These are phyloP conservation scores for Neodon shergylaensis DNA, from an alignment of 2,113 vertebrate species.

Conservation along the genomic window DNA sequence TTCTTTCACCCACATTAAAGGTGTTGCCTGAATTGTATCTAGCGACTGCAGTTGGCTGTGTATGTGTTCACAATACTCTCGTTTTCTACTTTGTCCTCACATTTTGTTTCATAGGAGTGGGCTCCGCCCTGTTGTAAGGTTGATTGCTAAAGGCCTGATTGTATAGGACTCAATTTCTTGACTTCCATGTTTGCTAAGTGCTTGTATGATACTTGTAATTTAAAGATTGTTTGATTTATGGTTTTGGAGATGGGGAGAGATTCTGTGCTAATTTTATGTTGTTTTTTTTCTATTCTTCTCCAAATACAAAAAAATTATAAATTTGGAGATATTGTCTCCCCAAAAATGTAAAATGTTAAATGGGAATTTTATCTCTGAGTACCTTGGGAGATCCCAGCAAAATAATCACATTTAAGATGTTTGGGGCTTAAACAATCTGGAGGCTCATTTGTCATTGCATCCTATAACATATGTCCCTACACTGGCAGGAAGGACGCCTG, in stretches of 20 bases:
- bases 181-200: slow-evolving; percentile 25
- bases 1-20: slow-evolving; percentile 22
- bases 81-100: slow-evolving; percentile 8
- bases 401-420: slow-evolving; percentile 27
- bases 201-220: slow-evolving; percentile 32
- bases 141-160: slow-evolving; percentile 44
- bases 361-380: slow-evolving; percentile 69
- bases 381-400: slow-evolving; percentile 50
- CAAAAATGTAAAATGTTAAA: slow-evolving; percentile 30
- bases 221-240: slow-evolving; percentile 9
- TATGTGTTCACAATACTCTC: neutral
- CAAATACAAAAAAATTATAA: slow-evolving; percentile 36
- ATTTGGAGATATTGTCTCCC: neutral
- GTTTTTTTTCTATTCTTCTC: slow-evolving; percentile 4
- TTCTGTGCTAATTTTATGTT: slow-evolving; percentile 50
- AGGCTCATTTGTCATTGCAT: slow-evolving; percentile 46
- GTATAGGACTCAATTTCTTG: slow-evolving; percentile 34
- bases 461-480: neutral
- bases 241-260: slow-evolving; percentile 35
- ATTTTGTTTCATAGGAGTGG: neutral
- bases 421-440: slow-evolving; percentile 4
- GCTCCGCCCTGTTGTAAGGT: neutral
- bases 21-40: neutral
- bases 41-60: neutral
- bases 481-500: neutral